Percentiles rank a stretch among this genome's conserved stretches.
Evolutionary conservation across 2,113 vertebrate genomes (phyloP).

Genomic region (Synchiropus splendidus): DNA sequence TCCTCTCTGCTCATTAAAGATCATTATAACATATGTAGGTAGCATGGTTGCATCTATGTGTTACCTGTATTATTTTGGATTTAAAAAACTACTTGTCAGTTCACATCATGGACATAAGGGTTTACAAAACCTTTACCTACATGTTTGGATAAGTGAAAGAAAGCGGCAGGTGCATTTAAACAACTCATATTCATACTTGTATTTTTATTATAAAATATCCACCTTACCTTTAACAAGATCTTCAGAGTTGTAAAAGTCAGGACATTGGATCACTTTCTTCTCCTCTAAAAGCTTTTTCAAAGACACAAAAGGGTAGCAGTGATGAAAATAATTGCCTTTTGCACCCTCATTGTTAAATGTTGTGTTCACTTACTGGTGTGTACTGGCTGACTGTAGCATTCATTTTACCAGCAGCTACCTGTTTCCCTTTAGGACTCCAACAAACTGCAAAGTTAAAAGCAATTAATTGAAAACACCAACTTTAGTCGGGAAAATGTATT

Average conservation of each 20-base stretch:
- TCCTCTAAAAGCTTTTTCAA: conserved; percentile 78
- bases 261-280: conserved; percentile 88
- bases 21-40: no score
- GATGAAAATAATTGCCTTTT: not conserved
- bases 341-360: not conserved
- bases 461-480: no score
- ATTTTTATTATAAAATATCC: no score
- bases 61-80: no score
- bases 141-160: no score
- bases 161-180: no score
- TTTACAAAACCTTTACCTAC: no score
- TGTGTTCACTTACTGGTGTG: conserved; percentile 77
- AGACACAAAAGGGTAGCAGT: conserved; percentile 14
- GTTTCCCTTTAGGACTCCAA: conserved; percentile 98
- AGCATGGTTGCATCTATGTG: no score
- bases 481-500: not conserved
- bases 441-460: conserved; percentile 70
- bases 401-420: conserved; percentile 85
- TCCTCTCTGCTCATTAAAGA: no score
- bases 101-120: no score
- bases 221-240: conserved; percentile 86
- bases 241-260: conserved; percentile 82
- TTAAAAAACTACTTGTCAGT: no score
- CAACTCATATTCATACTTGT: no score
- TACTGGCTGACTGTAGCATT: conserved; percentile 89